These are phyloP conservation scores for Coecobrya sp. DNA, from an alignment of 2,888 invertebrate genomes.

Conservation along the genomic window DNA sequence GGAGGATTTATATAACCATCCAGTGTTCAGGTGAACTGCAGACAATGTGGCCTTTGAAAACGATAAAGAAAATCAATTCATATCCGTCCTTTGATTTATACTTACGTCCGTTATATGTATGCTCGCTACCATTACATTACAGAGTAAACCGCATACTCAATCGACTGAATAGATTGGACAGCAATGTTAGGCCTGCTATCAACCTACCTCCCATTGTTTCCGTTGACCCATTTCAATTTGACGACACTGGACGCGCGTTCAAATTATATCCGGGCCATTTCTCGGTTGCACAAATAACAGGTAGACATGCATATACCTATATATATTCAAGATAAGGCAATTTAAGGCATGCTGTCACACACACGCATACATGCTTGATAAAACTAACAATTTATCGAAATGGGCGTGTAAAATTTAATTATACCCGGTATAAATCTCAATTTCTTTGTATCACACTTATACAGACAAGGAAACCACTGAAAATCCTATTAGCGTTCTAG, in stretches of 20 bases:
- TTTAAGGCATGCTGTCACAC: too few species aligned
- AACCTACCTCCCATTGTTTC: slow-evolving; percentile 75
- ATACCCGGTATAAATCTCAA: too few species aligned
- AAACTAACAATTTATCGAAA: neutral
- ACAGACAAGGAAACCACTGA: too few species aligned
- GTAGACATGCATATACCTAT: neutral
- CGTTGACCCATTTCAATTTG: slow-evolving; percentile 75
- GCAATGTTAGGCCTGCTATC: neutral
- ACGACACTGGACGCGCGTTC: slow-evolving; percentile 74
- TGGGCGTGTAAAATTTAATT: too few species aligned
- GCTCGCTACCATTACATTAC: neutral
- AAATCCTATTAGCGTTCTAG: too few species aligned
- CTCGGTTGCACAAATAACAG: neutral
- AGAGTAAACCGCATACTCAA: slow-evolving; percentile 76
- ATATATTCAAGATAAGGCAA: too few species aligned
- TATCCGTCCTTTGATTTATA: neutral
- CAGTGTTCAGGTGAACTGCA: slow-evolving; percentile 81
- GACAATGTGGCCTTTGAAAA: neutral
- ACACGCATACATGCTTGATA: neutral
- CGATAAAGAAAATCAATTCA: slow-evolving; percentile 6
- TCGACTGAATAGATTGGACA: slow-evolving; percentile 61
- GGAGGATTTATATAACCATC: slow-evolving; percentile 84
- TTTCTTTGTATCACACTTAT: too few species aligned
- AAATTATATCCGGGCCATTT: slow-evolving; percentile 80
- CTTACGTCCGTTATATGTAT: neutral